Base-by-base conservation (phyloP, 92 coral and sea anemone genomes). In the Chrysogorgia sp. region DNA sequence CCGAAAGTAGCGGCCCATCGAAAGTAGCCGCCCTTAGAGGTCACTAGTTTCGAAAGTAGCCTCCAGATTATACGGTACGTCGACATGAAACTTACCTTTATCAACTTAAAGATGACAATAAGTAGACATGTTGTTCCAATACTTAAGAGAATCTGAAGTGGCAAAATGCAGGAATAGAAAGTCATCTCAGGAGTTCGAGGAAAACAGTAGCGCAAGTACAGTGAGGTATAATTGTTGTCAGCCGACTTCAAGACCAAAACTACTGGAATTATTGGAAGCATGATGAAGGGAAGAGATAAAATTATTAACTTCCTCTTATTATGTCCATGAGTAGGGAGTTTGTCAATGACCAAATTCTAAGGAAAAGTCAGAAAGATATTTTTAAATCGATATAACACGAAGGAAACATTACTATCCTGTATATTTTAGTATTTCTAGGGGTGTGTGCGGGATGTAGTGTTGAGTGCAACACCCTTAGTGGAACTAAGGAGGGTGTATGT, bases 91-190 rank as follows among this genome's bases (percentile, higher is more conserved):
- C 74, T 58, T 86, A 90, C 97, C 86, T 63, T 83, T 40, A 79
- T 85, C 26, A 92, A 84, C 56, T 90, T 90, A 83, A 85, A 90
- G 29, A 86, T 92, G 40, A 90, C 96, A 22, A 86, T 56, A 30
- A 92, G 33, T 47, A 92, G 33, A 50, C 96, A 92, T 23, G 91
- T 90, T 65, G 85, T 81, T 0, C 96, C 96, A 67, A 92, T 77
- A 30, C 91, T 90, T 33, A 80, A 84, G 15, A 82, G 35, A 0
- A 90, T 19, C 83, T 86, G 91, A 0, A 79, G 81, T 1, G 91
- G 82, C 68, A 90, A 66, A 12, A 89, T 53, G 24, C 78, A 68
- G 1, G 91, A 83, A 34, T 69, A 88, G 81, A 40, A 92, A 1
- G 63, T 76, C 23, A 75, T 67, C 45, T 86, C 76, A 7, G 49